These are phyloP conservation scores for Alectoris magna DNA, from an alignment of 2,797 vertebrate genomes.

Conservation along the genomic window DNA sequence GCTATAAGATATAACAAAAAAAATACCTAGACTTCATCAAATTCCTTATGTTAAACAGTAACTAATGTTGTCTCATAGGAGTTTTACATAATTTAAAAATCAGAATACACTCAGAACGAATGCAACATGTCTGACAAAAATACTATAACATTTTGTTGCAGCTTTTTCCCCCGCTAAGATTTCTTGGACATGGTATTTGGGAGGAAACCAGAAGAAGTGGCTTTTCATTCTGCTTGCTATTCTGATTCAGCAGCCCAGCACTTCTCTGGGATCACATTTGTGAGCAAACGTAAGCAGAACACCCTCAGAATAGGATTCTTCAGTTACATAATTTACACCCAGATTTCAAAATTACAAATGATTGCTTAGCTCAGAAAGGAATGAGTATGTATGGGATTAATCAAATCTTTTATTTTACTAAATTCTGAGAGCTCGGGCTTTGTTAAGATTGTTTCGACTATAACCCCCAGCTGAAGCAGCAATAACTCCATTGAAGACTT, in stretches of 20 bases:
- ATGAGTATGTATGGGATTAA: neutral
- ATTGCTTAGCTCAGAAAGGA: neutral
- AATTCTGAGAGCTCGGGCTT: neutral
- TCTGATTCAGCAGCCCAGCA: neutral
- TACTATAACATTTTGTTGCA: constrained; percentile 3
- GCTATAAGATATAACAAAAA: neutral
- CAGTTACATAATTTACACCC: neutral
- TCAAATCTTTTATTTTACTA: neutral
- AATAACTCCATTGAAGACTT: neutral
- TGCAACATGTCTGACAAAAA: neutral
- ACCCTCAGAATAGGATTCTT: neutral
- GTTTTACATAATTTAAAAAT: neutral
- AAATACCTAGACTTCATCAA: neutral
- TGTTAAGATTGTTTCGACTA: neutral
- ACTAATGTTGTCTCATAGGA: neutral
- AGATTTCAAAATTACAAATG: neutral
- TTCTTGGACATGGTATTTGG: constrained; percentile 37
- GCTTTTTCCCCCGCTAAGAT: neutral
- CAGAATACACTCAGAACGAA: neutral
- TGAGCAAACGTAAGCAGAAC: neutral
- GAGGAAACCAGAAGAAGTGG: constrained; percentile 18
- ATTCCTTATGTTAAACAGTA: neutral
- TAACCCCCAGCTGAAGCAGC: neutral
- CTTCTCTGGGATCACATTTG: neutral
- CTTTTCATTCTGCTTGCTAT: neutral